Conservation (phyloP, 2,113 vertebrate genomes). For the Junco hyemalis region DNA sequence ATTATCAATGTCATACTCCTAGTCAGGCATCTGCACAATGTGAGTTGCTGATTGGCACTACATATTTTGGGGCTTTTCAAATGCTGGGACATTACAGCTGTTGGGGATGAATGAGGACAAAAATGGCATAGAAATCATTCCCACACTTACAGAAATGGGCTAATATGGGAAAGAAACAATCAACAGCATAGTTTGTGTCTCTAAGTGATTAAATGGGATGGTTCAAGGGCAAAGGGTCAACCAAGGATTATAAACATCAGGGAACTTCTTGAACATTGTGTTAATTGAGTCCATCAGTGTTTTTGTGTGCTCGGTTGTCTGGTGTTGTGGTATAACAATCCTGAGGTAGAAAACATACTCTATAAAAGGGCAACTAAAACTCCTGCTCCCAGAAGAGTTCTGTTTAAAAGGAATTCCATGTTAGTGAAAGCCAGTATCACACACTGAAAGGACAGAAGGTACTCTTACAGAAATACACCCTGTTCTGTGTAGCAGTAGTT, state of each 20-base stretch:
- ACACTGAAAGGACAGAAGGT: neutral
- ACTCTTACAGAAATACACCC: neutral
- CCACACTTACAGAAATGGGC: neutral
- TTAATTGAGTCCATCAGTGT: neutral
- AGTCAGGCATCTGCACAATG: neutral
- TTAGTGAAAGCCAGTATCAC: neutral
- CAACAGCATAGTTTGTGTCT: neutral
- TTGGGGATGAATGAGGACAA: neutral
- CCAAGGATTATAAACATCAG: neutral
- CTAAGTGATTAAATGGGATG: neutral
- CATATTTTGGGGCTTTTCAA: neutral
- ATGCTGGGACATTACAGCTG: neutral
- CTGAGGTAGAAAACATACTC: neutral
- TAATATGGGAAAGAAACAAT: neutral
- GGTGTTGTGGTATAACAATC: neutral
- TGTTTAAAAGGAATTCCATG: neutral
- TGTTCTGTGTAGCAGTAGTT: neutral
- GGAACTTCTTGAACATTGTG: neutral
- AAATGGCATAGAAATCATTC: neutral
- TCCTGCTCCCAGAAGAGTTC: neutral
- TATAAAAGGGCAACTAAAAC: neutral
- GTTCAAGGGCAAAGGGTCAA: neutral
- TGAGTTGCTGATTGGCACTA: fast-evolving
- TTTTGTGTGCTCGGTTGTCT: neutral
- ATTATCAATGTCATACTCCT: neutral